phyloP scores from a whole-genome alignment of 2,888 invertebrate genomes.

The Anodontia alba region DNA sequence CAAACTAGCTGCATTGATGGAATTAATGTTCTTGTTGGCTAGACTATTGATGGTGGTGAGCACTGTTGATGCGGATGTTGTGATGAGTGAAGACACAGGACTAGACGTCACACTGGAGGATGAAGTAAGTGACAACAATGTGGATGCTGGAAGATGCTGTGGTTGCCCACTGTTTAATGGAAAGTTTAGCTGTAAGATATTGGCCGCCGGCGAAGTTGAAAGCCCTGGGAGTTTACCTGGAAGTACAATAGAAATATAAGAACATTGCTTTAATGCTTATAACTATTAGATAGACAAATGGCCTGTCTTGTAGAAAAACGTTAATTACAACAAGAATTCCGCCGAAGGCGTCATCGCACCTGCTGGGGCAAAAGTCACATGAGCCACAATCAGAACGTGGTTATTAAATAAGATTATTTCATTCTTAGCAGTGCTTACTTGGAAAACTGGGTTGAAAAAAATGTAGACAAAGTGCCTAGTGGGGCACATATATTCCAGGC shows the following conservation, averaged over 20 bases:
- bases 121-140: conserved; percentile 22
- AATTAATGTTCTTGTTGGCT: conserved; percentile 51
- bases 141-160: conserved; percentile 32
- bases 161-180: conserved; percentile 68
- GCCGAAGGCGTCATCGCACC: too few relatives aligned
- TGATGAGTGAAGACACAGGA: conserved; percentile 2
- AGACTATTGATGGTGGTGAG: conserved; percentile 60
- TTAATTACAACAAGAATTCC: too few relatives aligned
- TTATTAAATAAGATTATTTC: too few relatives aligned
- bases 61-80: conserved; percentile 45
- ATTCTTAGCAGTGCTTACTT: too few relatives aligned
- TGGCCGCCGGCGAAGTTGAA: conserved; percentile 82
- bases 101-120: background rate
- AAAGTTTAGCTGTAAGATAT: conserved; percentile 82
- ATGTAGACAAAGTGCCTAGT: too few relatives aligned
- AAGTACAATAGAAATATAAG: conserved; percentile 40
- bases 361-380: too few relatives aligned
- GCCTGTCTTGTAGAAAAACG: too few relatives aligned
- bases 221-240: conserved; percentile 80
- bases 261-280: conserved; percentile 1
- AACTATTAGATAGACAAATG: conserved; percentile 26
- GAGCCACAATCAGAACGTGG: too few relatives aligned
- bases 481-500: too few relatives aligned
- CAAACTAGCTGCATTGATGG: conserved; percentile 50
- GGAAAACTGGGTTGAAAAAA: too few relatives aligned